A percentile compares a stretch with the other conserved stretches of the same genome.
Conservation (phyloP, 2,113 vertebrate species). For the Micronycteris hirsuta region DNA sequence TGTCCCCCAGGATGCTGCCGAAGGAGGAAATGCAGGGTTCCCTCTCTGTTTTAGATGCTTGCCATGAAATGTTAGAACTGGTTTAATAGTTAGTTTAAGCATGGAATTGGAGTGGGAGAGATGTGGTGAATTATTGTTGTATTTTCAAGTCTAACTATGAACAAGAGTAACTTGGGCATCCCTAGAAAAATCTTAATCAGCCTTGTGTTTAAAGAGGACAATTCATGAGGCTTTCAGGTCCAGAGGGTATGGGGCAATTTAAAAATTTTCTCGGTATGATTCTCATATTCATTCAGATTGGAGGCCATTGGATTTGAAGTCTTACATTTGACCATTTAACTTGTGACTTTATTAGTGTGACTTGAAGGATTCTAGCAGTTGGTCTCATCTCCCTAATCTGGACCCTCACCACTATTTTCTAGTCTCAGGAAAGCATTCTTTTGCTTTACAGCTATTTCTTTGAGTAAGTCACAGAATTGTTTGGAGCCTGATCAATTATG, state of each 20-base stretch:
- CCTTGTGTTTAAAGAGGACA: neutral
- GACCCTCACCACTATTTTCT: neutral
- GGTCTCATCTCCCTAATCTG: neutral
- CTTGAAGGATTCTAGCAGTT: neutral
- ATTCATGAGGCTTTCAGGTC: neutral
- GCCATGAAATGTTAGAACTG: neutral
- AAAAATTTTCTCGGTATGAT: neutral
- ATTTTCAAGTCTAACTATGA: neutral
- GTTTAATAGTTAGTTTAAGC: neutral
- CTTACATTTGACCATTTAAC: neutral
- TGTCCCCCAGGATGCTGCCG: neutral
- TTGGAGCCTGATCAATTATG: neutral
- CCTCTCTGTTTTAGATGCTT: neutral
- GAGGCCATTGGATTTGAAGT: neutral
- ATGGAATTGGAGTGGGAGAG: neutral
- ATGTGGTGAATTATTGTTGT: neutral
- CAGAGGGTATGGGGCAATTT: neutral
- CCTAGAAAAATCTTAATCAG: neutral
- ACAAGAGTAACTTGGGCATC: neutral
- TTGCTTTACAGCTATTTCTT: neutral
- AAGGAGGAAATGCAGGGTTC: neutral
- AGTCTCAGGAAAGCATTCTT: neutral
- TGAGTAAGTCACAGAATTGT: neutral
- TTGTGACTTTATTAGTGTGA: neutral
- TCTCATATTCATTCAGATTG: neutral